Conservation (phyloP, 2,113 vertebrate species). For the Salminus brasiliensis region DNA sequence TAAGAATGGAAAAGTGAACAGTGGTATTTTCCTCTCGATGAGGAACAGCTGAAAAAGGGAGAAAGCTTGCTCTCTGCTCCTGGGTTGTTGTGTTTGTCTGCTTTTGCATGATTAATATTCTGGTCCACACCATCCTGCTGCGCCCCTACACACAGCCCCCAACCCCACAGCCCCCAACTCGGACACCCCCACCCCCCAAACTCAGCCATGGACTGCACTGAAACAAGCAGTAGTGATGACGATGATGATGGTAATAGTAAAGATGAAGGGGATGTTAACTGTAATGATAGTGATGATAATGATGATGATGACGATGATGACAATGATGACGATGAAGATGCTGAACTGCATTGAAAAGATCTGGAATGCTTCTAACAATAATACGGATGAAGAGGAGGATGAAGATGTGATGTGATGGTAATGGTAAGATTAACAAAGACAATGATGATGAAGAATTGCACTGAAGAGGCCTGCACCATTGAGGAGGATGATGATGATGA, state of each 20-base stretch:
- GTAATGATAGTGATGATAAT: not conserved
- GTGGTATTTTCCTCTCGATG: conserved; percentile 69
- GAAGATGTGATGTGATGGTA: not conserved
- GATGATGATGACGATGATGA: conserved; percentile 29
- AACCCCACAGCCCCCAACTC: conserved; percentile 15
- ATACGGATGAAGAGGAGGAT: conserved; percentile 10
- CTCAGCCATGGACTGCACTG: conserved; percentile 10
- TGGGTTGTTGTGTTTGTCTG: conserved; percentile 59
- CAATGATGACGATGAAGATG: not conserved
- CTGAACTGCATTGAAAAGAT: not conserved
- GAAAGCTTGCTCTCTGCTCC: conserved; percentile 44
- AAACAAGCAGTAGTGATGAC: not conserved
- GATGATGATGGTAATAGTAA: conserved; percentile 6
- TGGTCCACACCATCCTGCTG: conserved; percentile 38
- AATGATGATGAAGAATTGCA: too few species aligned
- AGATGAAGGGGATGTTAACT: not conserved
- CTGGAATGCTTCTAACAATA: not conserved
- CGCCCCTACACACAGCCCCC: conserved; percentile 31
- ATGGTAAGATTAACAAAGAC: not conserved
- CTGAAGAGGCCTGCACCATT: not conserved
- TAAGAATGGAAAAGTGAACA: conserved; percentile 34
- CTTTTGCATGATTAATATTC: conserved; percentile 56
- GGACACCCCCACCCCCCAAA: conserved; percentile 29
- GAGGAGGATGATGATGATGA: conserved; percentile 15
- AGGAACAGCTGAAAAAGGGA: conserved; percentile 61